Conservation (phyloP, 92 coral and sea anemone genomes). For the Anthopleura xanthogrammica region DNA sequence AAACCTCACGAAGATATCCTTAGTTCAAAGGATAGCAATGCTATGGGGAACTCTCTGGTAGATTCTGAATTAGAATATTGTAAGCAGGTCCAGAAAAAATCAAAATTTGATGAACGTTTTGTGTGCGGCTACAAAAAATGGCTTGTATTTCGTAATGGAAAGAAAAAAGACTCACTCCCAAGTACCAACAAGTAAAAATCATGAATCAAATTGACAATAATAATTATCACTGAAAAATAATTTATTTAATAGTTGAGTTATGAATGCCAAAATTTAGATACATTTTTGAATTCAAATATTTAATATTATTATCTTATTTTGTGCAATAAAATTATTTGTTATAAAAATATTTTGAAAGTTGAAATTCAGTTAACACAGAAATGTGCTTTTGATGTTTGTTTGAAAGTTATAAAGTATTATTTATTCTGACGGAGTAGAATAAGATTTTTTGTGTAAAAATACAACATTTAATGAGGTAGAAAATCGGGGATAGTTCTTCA, state of each 20-base stretch:
- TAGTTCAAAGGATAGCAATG: background rate
- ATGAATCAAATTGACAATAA: background rate
- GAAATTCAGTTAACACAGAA: too few relatives aligned
- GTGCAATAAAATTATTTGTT: background rate
- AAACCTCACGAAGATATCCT: constrained; percentile 1
- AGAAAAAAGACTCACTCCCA: background rate
- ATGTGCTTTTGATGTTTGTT: too few relatives aligned
- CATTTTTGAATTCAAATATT: background rate
- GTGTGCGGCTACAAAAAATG: constrained; percentile 24
- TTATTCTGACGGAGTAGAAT: too few relatives aligned
- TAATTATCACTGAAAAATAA: background rate
- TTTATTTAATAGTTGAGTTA: background rate
- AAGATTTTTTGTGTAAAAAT: too few relatives aligned
- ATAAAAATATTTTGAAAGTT: too few relatives aligned
- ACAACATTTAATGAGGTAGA: too few relatives aligned
- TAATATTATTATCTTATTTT: background rate
- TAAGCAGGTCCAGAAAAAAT: constrained; percentile 12
- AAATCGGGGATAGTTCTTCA: too few relatives aligned
- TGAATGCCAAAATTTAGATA: background rate
- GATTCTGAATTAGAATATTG: constrained; percentile 28
- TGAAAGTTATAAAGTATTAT: too few relatives aligned
- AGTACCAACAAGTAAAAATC: background rate
- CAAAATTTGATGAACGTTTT: constrained; percentile 1
- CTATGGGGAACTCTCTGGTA: background rate
- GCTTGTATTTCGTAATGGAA: constrained; percentile 6